A percentile compares a stretch with the other conserved stretches of the same genome.
These are phyloP conservation scores for Willisornis vidua DNA, from an alignment of 2,113 vertebrate species.

Conservation along the genomic window DNA sequence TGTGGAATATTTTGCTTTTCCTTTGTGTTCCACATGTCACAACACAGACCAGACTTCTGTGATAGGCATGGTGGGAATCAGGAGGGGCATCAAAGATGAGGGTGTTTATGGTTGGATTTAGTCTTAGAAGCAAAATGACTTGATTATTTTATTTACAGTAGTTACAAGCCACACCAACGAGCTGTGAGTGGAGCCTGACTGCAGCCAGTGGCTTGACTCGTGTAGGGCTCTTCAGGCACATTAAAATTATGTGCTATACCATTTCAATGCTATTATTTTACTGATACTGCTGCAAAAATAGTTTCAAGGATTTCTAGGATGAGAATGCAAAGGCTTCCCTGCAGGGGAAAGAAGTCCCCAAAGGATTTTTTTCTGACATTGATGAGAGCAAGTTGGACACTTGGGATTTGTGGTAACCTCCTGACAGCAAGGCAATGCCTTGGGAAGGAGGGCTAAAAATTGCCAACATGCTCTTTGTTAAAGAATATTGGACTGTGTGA, in stretches of 20 bases:
- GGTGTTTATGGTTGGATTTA: neutral
- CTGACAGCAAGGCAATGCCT: neutral
- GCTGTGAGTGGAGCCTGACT: neutral
- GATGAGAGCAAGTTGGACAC: slow-evolving; percentile 9
- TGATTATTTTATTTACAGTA: neutral
- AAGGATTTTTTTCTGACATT: slow-evolving; percentile 10
- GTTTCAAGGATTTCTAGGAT: neutral
- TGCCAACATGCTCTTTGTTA: neutral
- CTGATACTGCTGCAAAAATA: neutral
- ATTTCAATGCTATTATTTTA: neutral
- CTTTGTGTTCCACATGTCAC: neutral
- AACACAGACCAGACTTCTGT: neutral
- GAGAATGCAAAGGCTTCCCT: neutral
- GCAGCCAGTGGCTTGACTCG: neutral
- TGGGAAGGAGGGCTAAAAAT: slow-evolving; percentile 10
- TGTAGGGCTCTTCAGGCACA: neutral
- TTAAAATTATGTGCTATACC: neutral
- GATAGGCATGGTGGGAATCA: neutral
- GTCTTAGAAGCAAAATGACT: neutral
- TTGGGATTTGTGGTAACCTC: neutral
- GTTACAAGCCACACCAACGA: rapidly evolving
- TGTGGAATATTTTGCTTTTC: neutral
- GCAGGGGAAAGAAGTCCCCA: neutral
- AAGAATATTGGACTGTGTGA: neutral
- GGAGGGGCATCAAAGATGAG: neutral